These are phyloP conservation scores for Istiophorus platypterus DNA, from an alignment of 2,113 vertebrate genomes.

Conservation along the genomic window DNA sequence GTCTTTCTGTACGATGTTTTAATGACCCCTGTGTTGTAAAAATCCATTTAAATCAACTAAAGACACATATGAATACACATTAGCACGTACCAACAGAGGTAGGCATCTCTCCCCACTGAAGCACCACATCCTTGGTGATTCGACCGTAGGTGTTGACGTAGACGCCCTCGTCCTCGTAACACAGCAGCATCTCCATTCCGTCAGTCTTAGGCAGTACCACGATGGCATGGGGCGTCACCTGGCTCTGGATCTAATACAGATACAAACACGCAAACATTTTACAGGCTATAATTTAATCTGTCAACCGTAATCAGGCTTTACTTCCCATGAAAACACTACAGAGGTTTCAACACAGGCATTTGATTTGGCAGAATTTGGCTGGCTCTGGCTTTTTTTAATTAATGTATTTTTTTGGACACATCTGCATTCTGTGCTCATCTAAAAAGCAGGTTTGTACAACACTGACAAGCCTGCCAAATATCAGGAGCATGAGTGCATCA, in stretches of 20 bases:
- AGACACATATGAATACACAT: background rate
- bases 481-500: background rate
- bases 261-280: constrained; percentile 12
- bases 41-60: background rate
- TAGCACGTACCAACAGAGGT: constrained; percentile 93
- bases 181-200: constrained; percentile 99
- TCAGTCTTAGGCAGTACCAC: constrained; percentile 98
- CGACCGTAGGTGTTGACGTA: constrained; percentile 99
- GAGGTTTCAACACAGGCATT: constrained; percentile 13
- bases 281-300: constrained; percentile 42
- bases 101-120: constrained; percentile 99
- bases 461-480: constrained; percentile 17
- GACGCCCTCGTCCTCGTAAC: constrained; percentile 98
- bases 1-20: background rate
- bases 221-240: constrained; percentile 95
- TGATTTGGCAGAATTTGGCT: constrained; percentile 18
- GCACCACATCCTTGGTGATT: constrained; percentile 98
- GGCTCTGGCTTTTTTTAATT: background rate
- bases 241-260: constrained; percentile 92
- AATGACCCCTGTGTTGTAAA: background rate
- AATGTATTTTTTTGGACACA: background rate
- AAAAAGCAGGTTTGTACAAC: constrained; percentile 26
- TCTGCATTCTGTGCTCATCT: constrained; percentile 28
- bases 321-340: constrained; percentile 39
- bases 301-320: constrained; percentile 16